Base-by-base conservation (phyloP, 2,888 invertebrate genomes). In the Linnaemya vulpina region DNA sequence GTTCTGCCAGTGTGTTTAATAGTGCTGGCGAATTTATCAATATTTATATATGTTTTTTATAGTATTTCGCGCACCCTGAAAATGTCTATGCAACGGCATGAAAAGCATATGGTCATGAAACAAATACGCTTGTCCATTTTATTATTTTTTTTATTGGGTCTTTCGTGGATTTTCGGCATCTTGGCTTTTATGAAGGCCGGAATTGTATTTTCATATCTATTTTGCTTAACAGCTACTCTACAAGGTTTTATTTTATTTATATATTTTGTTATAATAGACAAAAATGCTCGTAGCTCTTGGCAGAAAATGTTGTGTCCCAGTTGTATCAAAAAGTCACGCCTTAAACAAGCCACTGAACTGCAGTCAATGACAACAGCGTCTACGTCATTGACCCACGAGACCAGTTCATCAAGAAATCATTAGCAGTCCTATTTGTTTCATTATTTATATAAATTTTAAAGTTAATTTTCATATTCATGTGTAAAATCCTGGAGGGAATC, bases 181-280 rank as follows among this genome's bases (percentile, higher is more conserved):
- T 92, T 94, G 87, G 94, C 94, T 0, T 93, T 94, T 87, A 92
- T 93, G 62, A 92, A 90, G 5, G 92, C 93, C 25, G 90, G 92
- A 11, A 84, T 94, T 25, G 87, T 94, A 25, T 94, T 94, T 92
- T 94, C 94, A 0, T 95, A 95, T 89, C 90, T 95, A 0, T 95
- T 95, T 88, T 95, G 94, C 88, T 89, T 94, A n/a, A 94, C 94
- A 0, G 94, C 94, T 7, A 94, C 95, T 0, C 87, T 94, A 22
- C 94, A 95, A 88, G 95, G 95, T 0, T 94, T 95, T 89, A 94
- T 95, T 10, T 90, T 95, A 15, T 95, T 95, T 87, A 89, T 95
- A 20, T 95, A 94, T 90, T 95, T 95, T 89, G 93, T 95, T 9
- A 89, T 94, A 20, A 92, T 94, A 73, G 94, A 94, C 89, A 93